A percentile compares a stretch with the other conserved stretches of the same genome.
Evolutionary conservation across 1,140 invertebrate genomes (phyloP).

Genomic region (Scaptomyza hsui): DNA sequence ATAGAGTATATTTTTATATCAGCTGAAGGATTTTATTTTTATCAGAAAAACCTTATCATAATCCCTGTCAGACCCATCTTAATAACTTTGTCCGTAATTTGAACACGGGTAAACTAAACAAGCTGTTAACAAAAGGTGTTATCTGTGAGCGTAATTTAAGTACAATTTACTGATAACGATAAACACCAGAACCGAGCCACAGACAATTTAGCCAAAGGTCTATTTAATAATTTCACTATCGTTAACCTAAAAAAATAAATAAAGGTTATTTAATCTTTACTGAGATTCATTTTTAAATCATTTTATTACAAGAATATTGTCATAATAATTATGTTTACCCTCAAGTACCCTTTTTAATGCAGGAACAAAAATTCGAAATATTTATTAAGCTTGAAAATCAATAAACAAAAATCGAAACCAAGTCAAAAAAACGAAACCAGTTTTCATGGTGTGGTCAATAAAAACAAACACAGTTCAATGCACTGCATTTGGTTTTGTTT

Average conservation of each 20-base stretch:
- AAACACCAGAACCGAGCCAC: neutral
- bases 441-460: conserved; percentile 17
- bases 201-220: too few relatives aligned
- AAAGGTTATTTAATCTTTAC: too few relatives aligned
- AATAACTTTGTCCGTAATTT: conserved; percentile 25
- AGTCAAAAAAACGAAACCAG: conserved; percentile 46
- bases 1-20: conserved; percentile 19
- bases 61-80: conserved; percentile 25
- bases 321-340: neutral
- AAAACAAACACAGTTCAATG: conserved; percentile 39
- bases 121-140: conserved; percentile 39
- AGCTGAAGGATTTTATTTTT: neutral
- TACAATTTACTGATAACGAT: conserved; percentile 23
- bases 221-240: too few relatives aligned
- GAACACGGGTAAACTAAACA: conserved; percentile 18
- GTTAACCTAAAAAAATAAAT: too few relatives aligned
- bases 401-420: conserved; percentile 38
- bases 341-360: too few relatives aligned
- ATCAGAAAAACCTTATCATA: conserved; percentile 18
- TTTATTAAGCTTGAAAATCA: neutral
- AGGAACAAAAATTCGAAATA: conserved; percentile 28
- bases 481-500: conserved; percentile 20
- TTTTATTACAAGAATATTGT: too few relatives aligned
- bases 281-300: too few relatives aligned
- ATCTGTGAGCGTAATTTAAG: conserved; percentile 27